These are phyloP conservation scores for Acrossocheilus wenchowensis DNA, from an alignment of 2,797 vertebrate species.

Conservation along the genomic window DNA sequence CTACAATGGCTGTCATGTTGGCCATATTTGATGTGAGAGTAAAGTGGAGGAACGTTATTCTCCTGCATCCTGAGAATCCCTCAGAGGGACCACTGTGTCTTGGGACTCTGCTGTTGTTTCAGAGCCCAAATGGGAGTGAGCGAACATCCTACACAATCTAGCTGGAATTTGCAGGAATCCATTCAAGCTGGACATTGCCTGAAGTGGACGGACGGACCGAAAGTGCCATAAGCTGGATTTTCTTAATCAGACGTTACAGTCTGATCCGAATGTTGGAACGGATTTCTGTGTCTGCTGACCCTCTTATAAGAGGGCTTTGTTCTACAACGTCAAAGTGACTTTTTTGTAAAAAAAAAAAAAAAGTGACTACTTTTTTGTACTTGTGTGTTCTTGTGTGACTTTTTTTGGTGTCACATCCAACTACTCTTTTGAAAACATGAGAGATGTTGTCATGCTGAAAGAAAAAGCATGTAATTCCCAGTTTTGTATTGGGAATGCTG, in stretches of 20 bases:
- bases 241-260: conserved; percentile 30
- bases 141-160: conserved; percentile 66
- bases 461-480: conserved; percentile 59
- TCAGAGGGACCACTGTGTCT: conserved; percentile 54
- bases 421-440: conserved; percentile 73
- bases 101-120: conserved; percentile 52
- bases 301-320: conserved; percentile 72
- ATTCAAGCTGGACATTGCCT: conserved; percentile 15
- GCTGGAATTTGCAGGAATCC: conserved; percentile 30
- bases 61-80: conserved; percentile 38
- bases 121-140: conserved; percentile 65
- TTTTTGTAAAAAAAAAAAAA: conserved; percentile 60
- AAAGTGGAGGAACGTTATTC: conserved; percentile 22
- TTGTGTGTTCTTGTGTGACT: conserved; percentile 80
- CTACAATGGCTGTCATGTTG: not conserved
- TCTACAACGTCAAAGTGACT: conserved; percentile 80
- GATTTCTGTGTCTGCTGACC: conserved; percentile 71
- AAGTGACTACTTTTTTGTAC: conserved; percentile 87
- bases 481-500: conserved; percentile 72
- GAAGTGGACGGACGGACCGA: not conserved
- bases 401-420: conserved; percentile 82
- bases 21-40: conserved; percentile 26
- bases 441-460: conserved; percentile 71
- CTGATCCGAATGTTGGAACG: conserved; percentile 32
- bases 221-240: conserved; percentile 35